phyloP scores from a whole-genome alignment of 2,797 vertebrate genomes.

The Alca torda region DNA sequence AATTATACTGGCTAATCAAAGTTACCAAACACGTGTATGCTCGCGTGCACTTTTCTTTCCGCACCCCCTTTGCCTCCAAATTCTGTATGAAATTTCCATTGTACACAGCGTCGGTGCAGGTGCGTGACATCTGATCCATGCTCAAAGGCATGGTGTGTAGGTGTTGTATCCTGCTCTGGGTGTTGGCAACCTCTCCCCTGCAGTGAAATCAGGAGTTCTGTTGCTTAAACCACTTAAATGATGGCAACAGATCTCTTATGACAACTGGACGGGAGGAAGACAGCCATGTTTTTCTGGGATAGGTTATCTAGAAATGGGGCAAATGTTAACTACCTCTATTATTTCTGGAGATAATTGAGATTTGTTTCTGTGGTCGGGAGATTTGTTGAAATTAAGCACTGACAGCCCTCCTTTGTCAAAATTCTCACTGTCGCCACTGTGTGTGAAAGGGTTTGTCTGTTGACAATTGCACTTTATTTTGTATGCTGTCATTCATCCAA shows the following conservation, averaged over 20 bases:
- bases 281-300: background rate
- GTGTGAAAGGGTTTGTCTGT: background rate
- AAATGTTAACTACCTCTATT: background rate
- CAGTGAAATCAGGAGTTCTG: background rate
- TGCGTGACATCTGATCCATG: background rate
- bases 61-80: background rate
- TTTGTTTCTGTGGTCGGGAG: background rate
- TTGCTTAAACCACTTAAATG: background rate
- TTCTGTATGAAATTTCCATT: background rate
- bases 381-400: background rate
- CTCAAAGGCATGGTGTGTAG: background rate
- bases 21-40: background rate
- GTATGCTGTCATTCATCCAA: background rate
- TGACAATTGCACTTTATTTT: background rate
- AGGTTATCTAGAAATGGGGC: background rate
- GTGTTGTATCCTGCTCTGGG: background rate
- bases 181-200: background rate
- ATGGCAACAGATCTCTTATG: background rate
- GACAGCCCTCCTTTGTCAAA: background rate
- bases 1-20: background rate
- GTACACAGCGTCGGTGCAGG: rapidly evolving
- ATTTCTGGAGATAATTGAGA: background rate
- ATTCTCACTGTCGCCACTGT: background rate
- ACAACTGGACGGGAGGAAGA: background rate
- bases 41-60: background rate